Conservation (phyloP, 2,113 vertebrate species). For the Paramisgurnus dabryanus region DNA sequence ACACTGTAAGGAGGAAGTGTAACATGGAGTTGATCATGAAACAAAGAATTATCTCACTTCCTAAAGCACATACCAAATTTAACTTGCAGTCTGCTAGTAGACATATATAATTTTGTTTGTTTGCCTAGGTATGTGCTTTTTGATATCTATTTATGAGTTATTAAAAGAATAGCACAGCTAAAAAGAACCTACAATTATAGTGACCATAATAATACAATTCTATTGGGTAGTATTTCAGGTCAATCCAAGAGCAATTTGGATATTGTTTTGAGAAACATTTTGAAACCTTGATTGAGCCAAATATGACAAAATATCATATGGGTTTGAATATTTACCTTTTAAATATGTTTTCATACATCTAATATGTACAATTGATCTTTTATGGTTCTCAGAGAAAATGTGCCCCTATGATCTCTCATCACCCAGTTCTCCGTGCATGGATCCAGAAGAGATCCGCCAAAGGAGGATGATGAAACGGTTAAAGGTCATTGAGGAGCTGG, state of each 20-base stretch:
- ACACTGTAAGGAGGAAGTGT: slow-evolving; percentile 62
- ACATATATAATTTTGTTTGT: slow-evolving; percentile 1
- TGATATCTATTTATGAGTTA: neutral
- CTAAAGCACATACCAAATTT: slow-evolving; percentile 45
- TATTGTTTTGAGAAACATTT: too few relatives aligned
- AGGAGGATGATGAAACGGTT: slow-evolving; percentile 85
- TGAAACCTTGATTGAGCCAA: too few relatives aligned
- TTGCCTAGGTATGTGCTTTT: neutral
- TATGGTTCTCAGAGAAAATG: slow-evolving; percentile 84
- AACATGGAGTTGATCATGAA: slow-evolving; percentile 61
- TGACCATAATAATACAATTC: too few relatives aligned
- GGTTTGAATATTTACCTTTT: neutral
- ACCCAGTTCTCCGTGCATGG: slow-evolving; percentile 60
- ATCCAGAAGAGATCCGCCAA: slow-evolving; percentile 76
- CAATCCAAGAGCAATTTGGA: too few relatives aligned
- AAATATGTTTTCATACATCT: neutral
- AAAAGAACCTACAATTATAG: neutral
- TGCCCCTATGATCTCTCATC: slow-evolving; percentile 68
- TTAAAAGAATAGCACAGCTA: neutral
- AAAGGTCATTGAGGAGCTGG: slow-evolving; percentile 88
- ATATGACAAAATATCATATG: neutral
- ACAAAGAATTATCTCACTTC: slow-evolving; percentile 66
- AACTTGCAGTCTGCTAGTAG: slow-evolving; percentile 63
- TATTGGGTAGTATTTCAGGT: too few relatives aligned
- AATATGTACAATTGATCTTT: neutral